Evolutionary conservation across 2,113 vertebrate species (phyloP).

Genomic region (Empidonax alnorum): DNA sequence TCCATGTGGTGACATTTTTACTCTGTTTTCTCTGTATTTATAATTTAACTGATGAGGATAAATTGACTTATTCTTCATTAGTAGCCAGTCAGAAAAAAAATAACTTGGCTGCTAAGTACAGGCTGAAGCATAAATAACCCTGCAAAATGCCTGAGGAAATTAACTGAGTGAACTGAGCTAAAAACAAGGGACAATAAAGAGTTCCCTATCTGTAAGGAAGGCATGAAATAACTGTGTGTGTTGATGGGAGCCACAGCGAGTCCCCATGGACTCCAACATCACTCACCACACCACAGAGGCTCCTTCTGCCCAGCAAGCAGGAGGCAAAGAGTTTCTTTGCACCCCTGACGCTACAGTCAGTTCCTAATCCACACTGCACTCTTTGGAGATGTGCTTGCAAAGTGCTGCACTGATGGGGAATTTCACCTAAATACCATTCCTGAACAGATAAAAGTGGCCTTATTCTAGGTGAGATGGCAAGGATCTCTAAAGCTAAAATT

Average conservation of each 20-base stretch:
- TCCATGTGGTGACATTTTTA: conserved; percentile 49
- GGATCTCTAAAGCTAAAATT: background rate
- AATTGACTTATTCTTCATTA: conserved; percentile 45
- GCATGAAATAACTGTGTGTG: background rate
- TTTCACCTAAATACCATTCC: background rate
- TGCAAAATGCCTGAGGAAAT: background rate
- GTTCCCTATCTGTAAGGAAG: background rate
- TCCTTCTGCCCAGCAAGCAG: background rate
- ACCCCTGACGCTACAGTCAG: background rate
- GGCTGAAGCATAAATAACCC: conserved; percentile 24
- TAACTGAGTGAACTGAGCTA: background rate
- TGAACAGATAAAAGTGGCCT: background rate
- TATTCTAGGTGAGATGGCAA: background rate
- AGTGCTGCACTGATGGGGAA: background rate
- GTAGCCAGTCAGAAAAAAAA: conserved; percentile 23
- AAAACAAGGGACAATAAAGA: background rate
- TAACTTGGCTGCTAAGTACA: conserved; percentile 25
- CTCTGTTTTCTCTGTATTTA: conserved; percentile 39
- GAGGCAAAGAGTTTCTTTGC: background rate
- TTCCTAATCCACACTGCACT: background rate
- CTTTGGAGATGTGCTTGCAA: background rate
- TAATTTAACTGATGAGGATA: conserved; percentile 46
- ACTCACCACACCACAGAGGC: background rate
- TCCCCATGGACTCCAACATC: background rate
- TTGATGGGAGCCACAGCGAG: background rate